These are phyloP conservation scores for Promerops cafer DNA, from an alignment of 2,113 vertebrate genomes.

Conservation along the genomic window DNA sequence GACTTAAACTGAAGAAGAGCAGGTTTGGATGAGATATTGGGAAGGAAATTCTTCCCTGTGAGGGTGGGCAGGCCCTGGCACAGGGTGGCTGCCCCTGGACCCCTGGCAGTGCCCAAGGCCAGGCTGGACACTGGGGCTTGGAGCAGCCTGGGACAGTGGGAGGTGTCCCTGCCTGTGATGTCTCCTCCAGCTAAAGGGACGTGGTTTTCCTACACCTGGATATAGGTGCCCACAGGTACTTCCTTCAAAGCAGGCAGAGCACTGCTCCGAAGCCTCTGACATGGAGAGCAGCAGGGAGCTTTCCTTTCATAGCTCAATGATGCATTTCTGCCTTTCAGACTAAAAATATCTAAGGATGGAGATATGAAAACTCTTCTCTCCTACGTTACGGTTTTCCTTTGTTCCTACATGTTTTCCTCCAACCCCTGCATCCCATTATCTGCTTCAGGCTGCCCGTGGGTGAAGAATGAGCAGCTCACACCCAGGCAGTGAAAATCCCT, in stretches of 20 bases:
- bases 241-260: not conserved
- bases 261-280: rapidly evolving
- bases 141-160: not conserved
- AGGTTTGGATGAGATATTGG: not conserved
- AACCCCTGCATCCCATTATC: not conserved
- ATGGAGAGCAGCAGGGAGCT: not conserved
- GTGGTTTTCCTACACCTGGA: not conserved
- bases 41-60: not conserved
- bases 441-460: not conserved
- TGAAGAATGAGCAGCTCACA: not conserved
- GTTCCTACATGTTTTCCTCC: not conserved
- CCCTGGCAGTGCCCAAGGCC: not conserved
- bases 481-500: not conserved
- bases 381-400: not conserved
- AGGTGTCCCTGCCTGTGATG: not conserved
- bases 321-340: not conserved
- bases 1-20: not conserved
- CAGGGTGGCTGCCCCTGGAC: not conserved
- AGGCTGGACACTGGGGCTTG: not conserved
- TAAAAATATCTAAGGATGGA: not conserved
- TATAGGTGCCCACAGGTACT: not conserved
- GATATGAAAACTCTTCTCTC: not conserved
- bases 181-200: not conserved
- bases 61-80: rapidly evolving
- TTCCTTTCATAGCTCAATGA: not conserved